A percentile compares a stretch with the other conserved stretches of the same genome.
These are phyloP conservation scores for Buathra laborator DNA, from an alignment of 2,888 invertebrate genomes.

Conservation along the genomic window DNA sequence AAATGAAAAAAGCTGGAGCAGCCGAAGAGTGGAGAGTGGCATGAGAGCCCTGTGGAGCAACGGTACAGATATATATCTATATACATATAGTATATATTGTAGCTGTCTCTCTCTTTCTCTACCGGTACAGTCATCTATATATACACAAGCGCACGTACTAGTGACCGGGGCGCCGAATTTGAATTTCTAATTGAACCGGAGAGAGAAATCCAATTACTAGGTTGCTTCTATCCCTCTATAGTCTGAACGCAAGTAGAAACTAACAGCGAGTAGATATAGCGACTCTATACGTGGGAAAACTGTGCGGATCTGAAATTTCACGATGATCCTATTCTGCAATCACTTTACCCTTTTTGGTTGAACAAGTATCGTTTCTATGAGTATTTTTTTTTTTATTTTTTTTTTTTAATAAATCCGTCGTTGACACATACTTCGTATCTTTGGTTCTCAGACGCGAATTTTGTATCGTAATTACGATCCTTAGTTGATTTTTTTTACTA, in stretches of 20 bases:
- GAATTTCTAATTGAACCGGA: constrained; percentile 83
- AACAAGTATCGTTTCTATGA: not conserved
- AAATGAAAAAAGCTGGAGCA: constrained; percentile 43
- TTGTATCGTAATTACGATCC: not conserved
- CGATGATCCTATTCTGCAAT: constrained; percentile 11
- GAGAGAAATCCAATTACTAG: constrained; percentile 73
- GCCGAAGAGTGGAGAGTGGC: constrained; percentile 47
- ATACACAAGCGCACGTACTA: constrained; percentile 40
- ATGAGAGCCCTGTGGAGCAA: constrained; percentile 43
- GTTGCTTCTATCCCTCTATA: constrained; percentile 62
- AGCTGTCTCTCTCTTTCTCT: not conserved
- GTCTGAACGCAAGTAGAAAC: constrained; percentile 53
- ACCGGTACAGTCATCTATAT: constrained; percentile 7
- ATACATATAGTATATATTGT: constrained; percentile 55
- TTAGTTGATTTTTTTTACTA: not conserved
- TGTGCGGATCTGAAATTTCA: constrained; percentile 32
- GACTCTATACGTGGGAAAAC: constrained; percentile 30
- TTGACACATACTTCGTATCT: not conserved
- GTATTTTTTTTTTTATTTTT: not conserved
- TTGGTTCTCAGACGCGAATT: not conserved
- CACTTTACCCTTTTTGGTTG: constrained; percentile 10
- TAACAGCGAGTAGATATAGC: constrained; percentile 28
- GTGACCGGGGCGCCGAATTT: constrained; percentile 79
- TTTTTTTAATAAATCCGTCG: not conserved
- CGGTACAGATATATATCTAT: constrained; percentile 23